A percentile compares a stretch with the other conserved stretches of the same genome.
Conservation (phyloP, 2,797 vertebrate genomes). For the Sebastes hubbsi region DNA sequence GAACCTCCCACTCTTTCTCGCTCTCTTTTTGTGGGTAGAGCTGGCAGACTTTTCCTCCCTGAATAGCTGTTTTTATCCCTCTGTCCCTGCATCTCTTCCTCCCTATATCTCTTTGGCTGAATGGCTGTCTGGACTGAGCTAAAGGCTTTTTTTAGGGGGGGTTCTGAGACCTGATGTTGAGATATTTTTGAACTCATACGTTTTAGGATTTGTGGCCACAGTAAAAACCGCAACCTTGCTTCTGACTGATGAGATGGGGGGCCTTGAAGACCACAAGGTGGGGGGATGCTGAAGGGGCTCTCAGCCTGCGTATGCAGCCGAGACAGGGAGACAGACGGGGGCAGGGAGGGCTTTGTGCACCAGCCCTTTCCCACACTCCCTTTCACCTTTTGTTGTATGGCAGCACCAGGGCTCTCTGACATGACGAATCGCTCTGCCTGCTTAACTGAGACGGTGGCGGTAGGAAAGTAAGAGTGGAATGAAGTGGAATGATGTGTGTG, state of each 20-base stretch:
- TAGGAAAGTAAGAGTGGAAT: conserved; percentile 41
- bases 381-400: conserved; percentile 81
- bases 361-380: conserved; percentile 83
- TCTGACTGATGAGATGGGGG: conserved; percentile 1
- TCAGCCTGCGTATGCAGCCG: conserved; percentile 49
- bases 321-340: conserved; percentile 74
- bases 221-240: background rate
- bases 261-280: conserved; percentile 20
- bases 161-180: conserved; percentile 40
- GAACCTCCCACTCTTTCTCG: conserved; percentile 45
- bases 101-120: conserved; percentile 38
- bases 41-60: conserved; percentile 42
- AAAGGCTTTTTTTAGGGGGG: conserved; percentile 16
- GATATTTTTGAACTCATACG: conserved; percentile 25
- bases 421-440: conserved; percentile 80
- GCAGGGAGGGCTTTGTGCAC: conserved; percentile 77
- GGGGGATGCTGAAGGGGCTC: conserved; percentile 55
- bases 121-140: conserved; percentile 44
- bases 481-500: conserved; percentile 17
- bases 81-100: conserved; percentile 35
- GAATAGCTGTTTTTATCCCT: conserved; percentile 61
- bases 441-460: conserved; percentile 49
- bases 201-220: conserved; percentile 12
- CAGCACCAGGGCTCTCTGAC: conserved; percentile 72
- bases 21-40: conserved; percentile 44